phyloP scores from a whole-genome alignment of 2,888 invertebrate genomes.

The Oxyscelio sp. region DNA sequence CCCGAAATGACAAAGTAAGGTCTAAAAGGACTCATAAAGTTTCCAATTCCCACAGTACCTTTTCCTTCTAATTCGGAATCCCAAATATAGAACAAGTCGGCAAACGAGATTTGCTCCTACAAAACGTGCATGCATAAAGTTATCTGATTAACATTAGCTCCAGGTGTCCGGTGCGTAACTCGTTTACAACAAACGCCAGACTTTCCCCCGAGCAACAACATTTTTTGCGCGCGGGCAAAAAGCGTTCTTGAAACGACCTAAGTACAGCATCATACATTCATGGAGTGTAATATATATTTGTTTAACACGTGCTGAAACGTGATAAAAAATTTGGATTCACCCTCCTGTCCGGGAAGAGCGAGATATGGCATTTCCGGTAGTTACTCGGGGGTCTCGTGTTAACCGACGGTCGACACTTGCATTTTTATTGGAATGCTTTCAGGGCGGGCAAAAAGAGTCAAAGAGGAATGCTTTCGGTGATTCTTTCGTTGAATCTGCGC shows the following conservation, averaged over 20 bases:
- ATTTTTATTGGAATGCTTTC: no score
- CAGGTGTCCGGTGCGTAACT: slow-evolving; percentile 1
- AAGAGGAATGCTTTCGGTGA: slow-evolving; percentile 81
- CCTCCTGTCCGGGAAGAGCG: slow-evolving; percentile 3
- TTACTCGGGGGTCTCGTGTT: no score
- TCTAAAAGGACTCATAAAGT: slow-evolving; percentile 40
- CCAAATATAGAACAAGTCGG: slow-evolving; percentile 24
- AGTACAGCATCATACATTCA: slow-evolving; percentile 30
- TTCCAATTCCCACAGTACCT: slow-evolving; percentile 6
- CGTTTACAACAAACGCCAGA: slow-evolving; percentile 19
- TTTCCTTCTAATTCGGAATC: slow-evolving; percentile 12
- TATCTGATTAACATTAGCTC: slow-evolving; percentile 43
- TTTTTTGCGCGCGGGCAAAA: background rate
- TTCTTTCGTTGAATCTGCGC: slow-evolving; percentile 82
- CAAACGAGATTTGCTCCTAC: background rate
- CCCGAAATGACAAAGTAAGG: slow-evolving; percentile 29
- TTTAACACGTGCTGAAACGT: slow-evolving; percentile 31
- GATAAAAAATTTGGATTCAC: slow-evolving; percentile 45
- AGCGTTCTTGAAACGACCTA: slow-evolving; percentile 2
- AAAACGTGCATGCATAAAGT: slow-evolving; percentile 35
- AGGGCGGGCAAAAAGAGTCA: slow-evolving; percentile 74
- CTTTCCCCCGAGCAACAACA: background rate
- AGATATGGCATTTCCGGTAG: no score
- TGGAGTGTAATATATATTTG: slow-evolving; percentile 31
- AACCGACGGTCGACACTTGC: no score